Evolutionary conservation across 2,888 invertebrate species (phyloP).

Genomic region (Hoplodrina ambigua): DNA sequence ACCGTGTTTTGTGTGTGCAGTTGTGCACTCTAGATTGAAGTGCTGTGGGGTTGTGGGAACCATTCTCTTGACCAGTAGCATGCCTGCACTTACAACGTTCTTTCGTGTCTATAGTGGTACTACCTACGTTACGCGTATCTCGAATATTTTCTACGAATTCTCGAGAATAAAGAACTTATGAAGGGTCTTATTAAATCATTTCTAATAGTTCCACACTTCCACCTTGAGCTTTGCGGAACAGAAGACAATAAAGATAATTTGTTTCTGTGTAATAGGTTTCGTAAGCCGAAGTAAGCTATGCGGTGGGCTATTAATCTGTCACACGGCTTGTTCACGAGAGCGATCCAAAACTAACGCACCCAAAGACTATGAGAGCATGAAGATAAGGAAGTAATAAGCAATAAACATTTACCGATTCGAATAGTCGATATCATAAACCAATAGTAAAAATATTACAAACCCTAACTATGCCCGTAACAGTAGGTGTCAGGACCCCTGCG

Average conservation of each 20-base stretch:
- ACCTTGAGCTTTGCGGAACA: slow-evolving; percentile 30
- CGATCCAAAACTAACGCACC: slow-evolving; percentile 29
- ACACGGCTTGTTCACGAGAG: slow-evolving; percentile 40
- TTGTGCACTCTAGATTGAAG: slow-evolving; percentile 46
- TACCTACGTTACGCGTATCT: slow-evolving; percentile 45
- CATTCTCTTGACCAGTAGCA: slow-evolving; percentile 50
- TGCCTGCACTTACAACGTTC: slow-evolving; percentile 11
- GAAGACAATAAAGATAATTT: slow-evolving; percentile 10
- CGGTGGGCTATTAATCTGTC: slow-evolving; percentile 35
- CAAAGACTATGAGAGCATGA: slow-evolving; percentile 39
- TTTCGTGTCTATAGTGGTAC: slow-evolving; percentile 39
- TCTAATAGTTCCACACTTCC: slow-evolving; percentile 25
- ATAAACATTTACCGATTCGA: slow-evolving; percentile 54
- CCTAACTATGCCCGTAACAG: slow-evolving; percentile 56
- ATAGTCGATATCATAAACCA: slow-evolving; percentile 54
- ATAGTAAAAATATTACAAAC: slow-evolving; percentile 50
- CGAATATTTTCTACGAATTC: slow-evolving; percentile 37
- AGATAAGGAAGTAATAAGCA: slow-evolving; percentile 55
- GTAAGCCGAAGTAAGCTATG: slow-evolving; percentile 9
- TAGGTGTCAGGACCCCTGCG: slow-evolving; percentile 65
- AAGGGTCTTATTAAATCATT: slow-evolving; percentile 37
- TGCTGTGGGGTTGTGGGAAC: slow-evolving; percentile 47
- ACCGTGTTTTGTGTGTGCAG: slow-evolving; percentile 22
- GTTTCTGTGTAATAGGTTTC: slow-evolving; percentile 18
- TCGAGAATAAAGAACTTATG: slow-evolving; percentile 27